These are phyloP conservation scores for Adelphocoris suturalis DNA, from an alignment of 2,888 invertebrate genomes.

Conservation along the genomic window DNA sequence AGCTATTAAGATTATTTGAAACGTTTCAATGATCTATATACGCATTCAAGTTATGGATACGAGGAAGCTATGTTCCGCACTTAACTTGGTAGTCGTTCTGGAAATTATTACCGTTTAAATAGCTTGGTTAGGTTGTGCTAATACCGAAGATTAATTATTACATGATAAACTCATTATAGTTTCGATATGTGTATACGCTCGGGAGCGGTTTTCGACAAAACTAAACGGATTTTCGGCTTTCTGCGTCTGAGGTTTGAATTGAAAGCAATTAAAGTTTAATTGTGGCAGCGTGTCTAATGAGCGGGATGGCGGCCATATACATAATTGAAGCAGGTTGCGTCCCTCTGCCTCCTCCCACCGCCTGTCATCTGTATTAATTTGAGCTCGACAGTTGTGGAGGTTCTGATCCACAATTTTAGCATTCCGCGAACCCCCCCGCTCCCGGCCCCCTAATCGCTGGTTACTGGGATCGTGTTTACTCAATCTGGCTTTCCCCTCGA, in stretches of 20 bases:
- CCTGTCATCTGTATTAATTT: background rate
- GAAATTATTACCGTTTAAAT: no score
- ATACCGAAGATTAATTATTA: no score
- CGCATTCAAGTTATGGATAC: no score
- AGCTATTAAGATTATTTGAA: no score
- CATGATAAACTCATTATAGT: no score
- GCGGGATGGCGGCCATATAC: slow-evolving; percentile 5
- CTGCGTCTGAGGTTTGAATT: slow-evolving; percentile 23
- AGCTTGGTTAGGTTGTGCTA: no score
- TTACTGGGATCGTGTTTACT: slow-evolving; percentile 20
- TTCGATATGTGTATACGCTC: background rate
- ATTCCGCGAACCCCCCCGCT: background rate
- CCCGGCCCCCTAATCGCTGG: background rate
- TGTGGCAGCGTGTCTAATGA: slow-evolving; percentile 24
- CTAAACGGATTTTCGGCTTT: slow-evolving; percentile 22
- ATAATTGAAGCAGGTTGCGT: slow-evolving; percentile 13
- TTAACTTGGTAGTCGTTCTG: no score
- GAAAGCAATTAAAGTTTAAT: slow-evolving; percentile 59
- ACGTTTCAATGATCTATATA: no score
- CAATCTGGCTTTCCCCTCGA: slow-evolving; percentile 2
- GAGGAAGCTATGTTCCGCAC: no score
- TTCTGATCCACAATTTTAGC: slow-evolving; percentile 33
- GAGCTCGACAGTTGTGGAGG: background rate
- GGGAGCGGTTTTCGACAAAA: background rate
- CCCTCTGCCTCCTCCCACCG: background rate